These are phyloP conservation scores for Zalophus californianus DNA, from an alignment of 2,797 vertebrate genomes.

Conservation along the genomic window DNA sequence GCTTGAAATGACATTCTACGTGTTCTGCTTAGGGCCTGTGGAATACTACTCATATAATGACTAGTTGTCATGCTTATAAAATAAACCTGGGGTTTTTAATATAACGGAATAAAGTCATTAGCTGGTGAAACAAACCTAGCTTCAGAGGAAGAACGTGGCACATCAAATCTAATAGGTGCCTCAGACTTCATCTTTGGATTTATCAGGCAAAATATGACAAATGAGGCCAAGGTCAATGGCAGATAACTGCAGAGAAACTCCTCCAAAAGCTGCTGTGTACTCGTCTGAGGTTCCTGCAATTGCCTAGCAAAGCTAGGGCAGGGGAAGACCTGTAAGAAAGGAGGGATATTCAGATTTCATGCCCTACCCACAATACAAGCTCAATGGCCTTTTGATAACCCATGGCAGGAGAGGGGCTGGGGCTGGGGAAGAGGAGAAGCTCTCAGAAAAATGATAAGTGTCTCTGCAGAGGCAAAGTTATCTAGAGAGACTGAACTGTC, in stretches of 20 bases:
- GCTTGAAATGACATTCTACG: slow-evolving; percentile 65
- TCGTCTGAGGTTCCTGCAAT: not conserved
- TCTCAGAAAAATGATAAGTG: not conserved
- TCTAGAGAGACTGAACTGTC: not conserved
- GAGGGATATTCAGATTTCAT: not conserved
- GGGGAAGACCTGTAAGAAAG: not conserved
- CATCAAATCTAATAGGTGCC: slow-evolving; percentile 27
- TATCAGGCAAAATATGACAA: slow-evolving; percentile 71
- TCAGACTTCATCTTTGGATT: slow-evolving; percentile 63
- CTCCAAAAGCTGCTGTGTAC: not conserved
- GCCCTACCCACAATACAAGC: fast-evolving
- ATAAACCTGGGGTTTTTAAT: slow-evolving; percentile 64
- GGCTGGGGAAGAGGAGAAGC: not conserved
- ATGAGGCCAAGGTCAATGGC: slow-evolving; percentile 71
- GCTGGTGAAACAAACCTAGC: slow-evolving; percentile 54
- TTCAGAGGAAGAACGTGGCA: slow-evolving; percentile 59
- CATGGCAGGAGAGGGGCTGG: not conserved
- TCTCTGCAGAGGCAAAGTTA: not conserved
- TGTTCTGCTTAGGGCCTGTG: slow-evolving; percentile 24
- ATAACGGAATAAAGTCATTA: slow-evolving; percentile 54
- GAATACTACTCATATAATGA: slow-evolving; percentile 18
- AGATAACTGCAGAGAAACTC: slow-evolving; percentile 43
- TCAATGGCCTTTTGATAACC: not conserved
- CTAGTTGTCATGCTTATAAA: slow-evolving; percentile 34
- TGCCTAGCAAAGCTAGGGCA: not conserved